Evolutionary conservation across 2,797 vertebrate species (phyloP).

Genomic region (Apogon hyalosoma): DNA sequence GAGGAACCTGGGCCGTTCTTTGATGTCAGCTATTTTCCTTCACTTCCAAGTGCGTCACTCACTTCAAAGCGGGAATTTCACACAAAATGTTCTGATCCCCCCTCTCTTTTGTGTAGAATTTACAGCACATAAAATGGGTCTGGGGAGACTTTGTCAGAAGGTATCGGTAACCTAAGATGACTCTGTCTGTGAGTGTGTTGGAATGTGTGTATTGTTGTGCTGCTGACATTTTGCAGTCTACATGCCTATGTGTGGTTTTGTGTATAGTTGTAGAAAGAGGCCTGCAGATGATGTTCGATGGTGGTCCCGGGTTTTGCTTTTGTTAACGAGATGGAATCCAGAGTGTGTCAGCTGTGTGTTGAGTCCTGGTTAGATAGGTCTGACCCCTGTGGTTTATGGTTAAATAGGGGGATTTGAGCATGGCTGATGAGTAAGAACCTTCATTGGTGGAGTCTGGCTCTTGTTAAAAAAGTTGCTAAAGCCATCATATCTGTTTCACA

Average conservation of each 20-base stretch:
- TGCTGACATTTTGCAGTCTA: conserved; percentile 27
- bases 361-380: conserved; percentile 44
- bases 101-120: conserved; percentile 55
- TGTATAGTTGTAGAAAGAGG: conserved; percentile 40
- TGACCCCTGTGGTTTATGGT: conserved; percentile 63
- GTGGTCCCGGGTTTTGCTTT: conserved; percentile 59
- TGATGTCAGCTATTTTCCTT: conserved; percentile 69
- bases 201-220: conserved; percentile 36
- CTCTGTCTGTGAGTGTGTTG: conserved; percentile 27
- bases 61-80: conserved; percentile 72
- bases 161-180: conserved; percentile 62
- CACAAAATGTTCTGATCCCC: conserved; percentile 60
- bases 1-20: conserved; percentile 59
- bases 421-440: conserved; percentile 54
- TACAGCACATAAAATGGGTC: conserved; percentile 52
- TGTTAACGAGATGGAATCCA: conserved; percentile 66
- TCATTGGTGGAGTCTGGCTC: conserved; percentile 14
- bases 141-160: conserved; percentile 46
- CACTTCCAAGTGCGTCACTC: conserved; percentile 51
- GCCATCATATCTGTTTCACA: conserved; percentile 24
- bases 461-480: conserved; percentile 9
- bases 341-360: conserved; percentile 38
- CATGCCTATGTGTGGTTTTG: conserved; percentile 31
- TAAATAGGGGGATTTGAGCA: conserved; percentile 41
- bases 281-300: conserved; percentile 41